phyloP scores from a whole-genome alignment of 2,113 vertebrate species.

The Heloderma charlesbogerti region DNA sequence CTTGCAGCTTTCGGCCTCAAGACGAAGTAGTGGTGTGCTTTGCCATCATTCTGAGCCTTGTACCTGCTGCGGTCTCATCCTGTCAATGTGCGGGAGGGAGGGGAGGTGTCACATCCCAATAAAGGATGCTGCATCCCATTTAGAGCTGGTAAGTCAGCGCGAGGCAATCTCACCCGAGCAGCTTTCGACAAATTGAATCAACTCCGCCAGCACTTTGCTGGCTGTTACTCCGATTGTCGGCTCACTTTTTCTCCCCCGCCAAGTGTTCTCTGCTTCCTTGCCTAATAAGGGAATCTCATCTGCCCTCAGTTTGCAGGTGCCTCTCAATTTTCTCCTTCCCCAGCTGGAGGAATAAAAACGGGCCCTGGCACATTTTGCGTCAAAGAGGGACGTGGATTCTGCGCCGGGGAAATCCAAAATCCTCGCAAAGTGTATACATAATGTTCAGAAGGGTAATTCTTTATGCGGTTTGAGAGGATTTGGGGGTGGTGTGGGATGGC shows the following conservation, averaged over 20 bases:
- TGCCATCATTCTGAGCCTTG: neutral
- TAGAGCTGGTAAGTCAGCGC: neutral
- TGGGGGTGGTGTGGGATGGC: too few species aligned
- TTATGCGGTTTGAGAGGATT: too few species aligned
- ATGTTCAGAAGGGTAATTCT: too few species aligned
- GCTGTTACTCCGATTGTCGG: neutral
- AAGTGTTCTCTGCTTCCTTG: neutral
- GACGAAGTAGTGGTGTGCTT: neutral
- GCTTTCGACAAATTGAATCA: constrained; percentile 21
- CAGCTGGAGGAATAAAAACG: neutral
- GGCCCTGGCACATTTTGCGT: neutral
- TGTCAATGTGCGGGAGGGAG: neutral
- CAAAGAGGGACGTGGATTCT: too few species aligned
- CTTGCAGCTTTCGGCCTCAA: neutral
- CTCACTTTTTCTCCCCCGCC: constrained; percentile 25
- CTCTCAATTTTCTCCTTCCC: neutral
- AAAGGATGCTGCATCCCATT: neutral
- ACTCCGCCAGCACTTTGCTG: neutral
- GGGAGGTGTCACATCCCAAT: neutral
- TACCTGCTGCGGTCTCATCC: neutral
- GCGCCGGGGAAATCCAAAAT: too few species aligned
- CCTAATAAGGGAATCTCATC: neutral
- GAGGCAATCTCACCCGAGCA: constrained; percentile 9
- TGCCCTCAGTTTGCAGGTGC: neutral
- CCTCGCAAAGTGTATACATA: neutral